Percentiles rank a stretch among this genome's conserved stretches.
Conservation (phyloP, 2,797 vertebrate genomes). For the Sebastes cheni region DNA sequence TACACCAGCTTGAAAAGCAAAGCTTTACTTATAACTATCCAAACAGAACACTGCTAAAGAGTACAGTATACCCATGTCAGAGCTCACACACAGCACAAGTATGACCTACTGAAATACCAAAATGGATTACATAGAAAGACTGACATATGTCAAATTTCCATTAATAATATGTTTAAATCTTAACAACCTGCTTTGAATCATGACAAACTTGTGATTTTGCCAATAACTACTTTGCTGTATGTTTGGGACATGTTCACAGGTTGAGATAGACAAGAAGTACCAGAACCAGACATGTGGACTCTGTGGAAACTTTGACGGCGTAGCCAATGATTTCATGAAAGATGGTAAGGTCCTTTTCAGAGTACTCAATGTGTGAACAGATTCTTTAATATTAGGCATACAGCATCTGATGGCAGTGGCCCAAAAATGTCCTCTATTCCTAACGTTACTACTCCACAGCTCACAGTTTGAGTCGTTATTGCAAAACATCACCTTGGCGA, state of each 20-base stretch:
- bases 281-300: slow-evolving; percentile 85
- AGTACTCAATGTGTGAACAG: not conserved
- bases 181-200: not conserved
- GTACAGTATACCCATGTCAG: not conserved
- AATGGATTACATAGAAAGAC: not conserved
- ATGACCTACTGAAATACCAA: not conserved
- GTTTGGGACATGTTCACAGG: slow-evolving; percentile 68
- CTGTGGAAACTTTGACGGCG: slow-evolving; percentile 87
- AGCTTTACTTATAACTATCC: not conserved
- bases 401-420: not conserved
- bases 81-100: not conserved
- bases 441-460: no score
- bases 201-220: not conserved
- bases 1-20: not conserved
- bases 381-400: not conserved
- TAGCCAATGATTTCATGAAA: slow-evolving; percentile 62
- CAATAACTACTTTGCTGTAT: not conserved
- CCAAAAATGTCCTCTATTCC: not conserved
- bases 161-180: not conserved
- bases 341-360: slow-evolving; percentile 63
- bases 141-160: not conserved
- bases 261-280: slow-evolving; percentile 84
- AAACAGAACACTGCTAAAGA: not conserved
- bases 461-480: no score
- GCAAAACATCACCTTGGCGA: no score